A percentile compares a stretch with the other conserved stretches of the same genome.
Conservation (phyloP, 2,797 vertebrate species). For the Labroides dimidiatus region DNA sequence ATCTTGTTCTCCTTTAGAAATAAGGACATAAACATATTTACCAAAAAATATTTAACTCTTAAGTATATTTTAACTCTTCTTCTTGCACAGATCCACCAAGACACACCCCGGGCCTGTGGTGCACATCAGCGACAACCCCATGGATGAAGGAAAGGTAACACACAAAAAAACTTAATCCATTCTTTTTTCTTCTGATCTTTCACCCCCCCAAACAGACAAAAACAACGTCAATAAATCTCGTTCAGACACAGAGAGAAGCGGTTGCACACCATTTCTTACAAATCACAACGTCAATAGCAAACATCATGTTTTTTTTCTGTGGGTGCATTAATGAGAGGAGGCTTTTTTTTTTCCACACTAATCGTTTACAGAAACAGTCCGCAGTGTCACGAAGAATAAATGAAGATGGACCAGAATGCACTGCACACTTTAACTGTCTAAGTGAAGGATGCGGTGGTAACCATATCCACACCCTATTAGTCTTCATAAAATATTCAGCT, state of each 20-base stretch:
- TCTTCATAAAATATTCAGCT: background rate
- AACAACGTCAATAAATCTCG: conserved; percentile 18
- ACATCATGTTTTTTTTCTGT: conserved; percentile 11
- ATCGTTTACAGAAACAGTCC: background rate
- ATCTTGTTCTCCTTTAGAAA: conserved; percentile 10
- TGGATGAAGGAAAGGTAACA: conserved; percentile 98
- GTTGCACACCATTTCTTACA: conserved; percentile 27
- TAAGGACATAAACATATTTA: background rate
- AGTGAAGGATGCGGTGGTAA: background rate
- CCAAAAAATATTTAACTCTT: conserved; percentile 3
- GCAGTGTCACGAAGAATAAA: background rate
- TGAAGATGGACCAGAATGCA: background rate
- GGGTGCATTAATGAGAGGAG: conserved; percentile 2
- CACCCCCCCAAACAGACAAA: background rate
- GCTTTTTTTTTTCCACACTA: background rate
- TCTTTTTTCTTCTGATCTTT: background rate
- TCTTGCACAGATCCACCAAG: conserved; percentile 91
- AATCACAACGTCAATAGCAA: conserved; percentile 42
- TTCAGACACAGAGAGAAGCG: conserved; percentile 13
- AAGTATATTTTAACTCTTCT: background rate
- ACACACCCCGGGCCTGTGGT: conserved; percentile 97
- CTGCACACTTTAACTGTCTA: background rate
- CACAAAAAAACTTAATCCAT: background rate
- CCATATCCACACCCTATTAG: background rate
- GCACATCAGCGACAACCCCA: conserved; percentile 99